Evolutionary conservation across 1,140 invertebrate species (phyloP), one percentile per base, ranked within the genome.

Genomic region (Atta colombica): DNA sequence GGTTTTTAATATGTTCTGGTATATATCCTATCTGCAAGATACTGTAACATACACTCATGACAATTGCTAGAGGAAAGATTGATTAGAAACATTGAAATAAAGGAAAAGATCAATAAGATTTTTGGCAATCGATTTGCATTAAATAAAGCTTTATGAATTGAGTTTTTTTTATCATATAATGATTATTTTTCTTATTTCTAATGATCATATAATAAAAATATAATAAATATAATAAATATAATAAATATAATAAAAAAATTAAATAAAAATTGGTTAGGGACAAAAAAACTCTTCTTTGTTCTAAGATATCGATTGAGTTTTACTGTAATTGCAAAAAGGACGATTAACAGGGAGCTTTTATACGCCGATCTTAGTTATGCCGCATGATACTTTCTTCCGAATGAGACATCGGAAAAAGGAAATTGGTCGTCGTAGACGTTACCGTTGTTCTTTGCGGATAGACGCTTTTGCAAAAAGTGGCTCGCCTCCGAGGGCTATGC

Each of bases 341-440:
- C 55, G 68, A 61, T 84, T 84, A 84, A 72, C 35, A n/a, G 61
- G 7, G 18, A 84, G n/a, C 55, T 84, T 61, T 61, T 55, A 51
- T 58, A 51, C 53, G 66, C 21, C 18, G 25, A 16, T 25, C 60
- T 78, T 68, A 53, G 28, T 35, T 39, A 69, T 45, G 66, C 66
- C 66, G 66, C 21, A 21, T 65, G 51, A 72, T 58, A 82, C 61
- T 82, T 82, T 53, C 82, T 66, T 66, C 7, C n/a, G 31, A 39
- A 51, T 35, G 61, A 60, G 51, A 71, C 39, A 82, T 55, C 39
- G 77, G 51, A 87, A 87, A 66, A 87, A 87, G 86, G 16, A 35
- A 85, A 84, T 87, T 87, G 68, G 63, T 39, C 63, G 74, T 28
- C n/a, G 68, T 12, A 55, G 45, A 69, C 39, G 61, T 63, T 58